Conservation (phyloP, 1,140 invertebrate species). For the Drosophila sp. region DNA sequence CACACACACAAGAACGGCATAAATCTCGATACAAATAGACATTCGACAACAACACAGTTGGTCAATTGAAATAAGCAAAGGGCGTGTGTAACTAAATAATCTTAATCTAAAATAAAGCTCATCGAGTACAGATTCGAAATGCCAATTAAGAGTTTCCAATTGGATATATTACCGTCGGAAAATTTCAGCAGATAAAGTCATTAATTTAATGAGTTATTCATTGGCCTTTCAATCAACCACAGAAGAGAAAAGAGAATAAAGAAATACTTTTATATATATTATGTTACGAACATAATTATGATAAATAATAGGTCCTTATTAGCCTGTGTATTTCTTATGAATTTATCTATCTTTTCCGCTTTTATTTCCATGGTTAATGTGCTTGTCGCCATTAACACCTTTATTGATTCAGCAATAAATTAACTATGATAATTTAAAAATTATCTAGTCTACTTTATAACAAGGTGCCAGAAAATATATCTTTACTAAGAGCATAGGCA, state of each 20-base stretch:
- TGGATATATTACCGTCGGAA: slow-evolving; percentile 28
- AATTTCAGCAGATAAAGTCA: neutral
- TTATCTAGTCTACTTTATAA: no score
- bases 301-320: neutral
- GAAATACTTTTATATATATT: neutral
- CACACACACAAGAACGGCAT: slow-evolving; percentile 39
- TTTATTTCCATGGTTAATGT: no score
- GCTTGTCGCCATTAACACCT: no score
- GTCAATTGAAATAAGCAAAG: slow-evolving; percentile 32
- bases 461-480: no score
- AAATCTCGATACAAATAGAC: slow-evolving; percentile 38
- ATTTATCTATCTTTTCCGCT: neutral
- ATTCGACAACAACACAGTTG: neutral
- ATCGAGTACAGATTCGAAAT: slow-evolving; percentile 44
- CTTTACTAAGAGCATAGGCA: no score
- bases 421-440: no score
- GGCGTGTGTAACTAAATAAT: slow-evolving; percentile 41
- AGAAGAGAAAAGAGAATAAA: neutral
- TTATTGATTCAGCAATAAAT: no score
- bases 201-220: slow-evolving; percentile 6
- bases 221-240: neutral
- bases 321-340: neutral
- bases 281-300: neutral
- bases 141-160: slow-evolving; percentile 32
- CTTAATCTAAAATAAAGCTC: slow-evolving; percentile 49